Percentiles rank a stretch among this genome's conserved stretches.
Evolutionary conservation across 2,797 vertebrate genomes (phyloP).

Genomic region (Chaetophractus vellerosus): DNA sequence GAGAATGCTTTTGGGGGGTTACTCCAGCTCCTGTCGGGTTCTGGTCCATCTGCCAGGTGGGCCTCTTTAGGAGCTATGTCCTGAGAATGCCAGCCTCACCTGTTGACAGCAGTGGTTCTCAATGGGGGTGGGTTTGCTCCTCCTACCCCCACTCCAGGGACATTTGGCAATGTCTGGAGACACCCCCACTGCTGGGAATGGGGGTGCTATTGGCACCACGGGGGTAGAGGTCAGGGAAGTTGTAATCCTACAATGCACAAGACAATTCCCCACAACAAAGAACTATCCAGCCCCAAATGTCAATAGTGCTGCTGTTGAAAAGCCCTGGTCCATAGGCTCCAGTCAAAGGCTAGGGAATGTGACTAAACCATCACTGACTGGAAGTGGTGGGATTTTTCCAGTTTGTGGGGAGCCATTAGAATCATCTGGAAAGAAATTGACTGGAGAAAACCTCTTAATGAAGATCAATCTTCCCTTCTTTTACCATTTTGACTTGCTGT

Average conservation of each 20-base stretch:
- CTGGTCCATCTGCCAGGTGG: neutral
- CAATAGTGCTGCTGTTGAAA: fast-evolving
- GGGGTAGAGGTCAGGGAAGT: neutral
- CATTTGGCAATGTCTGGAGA: neutral
- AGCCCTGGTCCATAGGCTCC: neutral
- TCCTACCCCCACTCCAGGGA: no score
- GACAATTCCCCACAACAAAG: neutral
- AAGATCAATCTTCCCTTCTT: neutral
- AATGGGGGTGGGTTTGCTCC: neutral
- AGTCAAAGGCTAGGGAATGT: neutral
- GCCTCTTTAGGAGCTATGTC: neutral
- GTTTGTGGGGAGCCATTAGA: neutral
- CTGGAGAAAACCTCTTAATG: neutral
- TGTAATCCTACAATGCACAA: neutral
- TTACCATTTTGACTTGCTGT: neutral
- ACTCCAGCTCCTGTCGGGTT: neutral
- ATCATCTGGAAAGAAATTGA: neutral
- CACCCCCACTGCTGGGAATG: neutral
- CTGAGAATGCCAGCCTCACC: neutral
- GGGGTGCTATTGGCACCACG: neutral
- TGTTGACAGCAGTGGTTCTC: neutral
- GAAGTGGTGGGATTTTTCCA: neutral
- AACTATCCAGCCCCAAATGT: neutral
- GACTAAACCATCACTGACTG: neutral
- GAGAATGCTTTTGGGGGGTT: neutral